Evolutionary conservation across 1,140 invertebrate genomes (phyloP).

Genomic region (Ostrea denselamellosa): DNA sequence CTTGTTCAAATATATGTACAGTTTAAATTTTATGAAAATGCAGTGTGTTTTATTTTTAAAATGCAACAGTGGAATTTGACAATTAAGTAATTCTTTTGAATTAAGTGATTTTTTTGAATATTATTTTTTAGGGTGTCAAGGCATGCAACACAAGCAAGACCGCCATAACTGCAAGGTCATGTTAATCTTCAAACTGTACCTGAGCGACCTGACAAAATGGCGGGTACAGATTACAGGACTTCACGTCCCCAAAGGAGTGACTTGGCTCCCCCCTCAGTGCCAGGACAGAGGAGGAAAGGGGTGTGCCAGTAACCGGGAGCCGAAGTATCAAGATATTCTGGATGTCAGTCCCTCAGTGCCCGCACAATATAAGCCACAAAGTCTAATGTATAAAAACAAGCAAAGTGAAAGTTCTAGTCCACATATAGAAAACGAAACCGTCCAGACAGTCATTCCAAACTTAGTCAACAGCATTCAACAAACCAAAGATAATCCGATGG

Average conservation of each 20-base stretch:
- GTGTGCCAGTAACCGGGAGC: too few species aligned
- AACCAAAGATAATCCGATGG: background rate
- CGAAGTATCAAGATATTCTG: background rate
- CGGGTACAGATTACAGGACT: conserved; percentile 68
- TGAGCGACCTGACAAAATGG: conserved; percentile 72
- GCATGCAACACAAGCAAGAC: conserved; percentile 72
- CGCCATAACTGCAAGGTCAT: conserved; percentile 72
- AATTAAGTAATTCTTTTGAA: too few species aligned
- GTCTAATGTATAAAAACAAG: background rate
- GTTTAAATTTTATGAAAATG: too few species aligned
- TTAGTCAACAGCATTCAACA: background rate
- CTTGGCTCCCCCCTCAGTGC: conserved; percentile 60
- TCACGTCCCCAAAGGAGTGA: conserved; percentile 62
- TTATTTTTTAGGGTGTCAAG: conserved; percentile 66
- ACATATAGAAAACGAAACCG: background rate
- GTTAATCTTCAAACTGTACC: conserved; percentile 70
- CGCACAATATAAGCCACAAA: background rate
- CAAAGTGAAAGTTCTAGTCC: background rate
- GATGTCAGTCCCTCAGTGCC: background rate
- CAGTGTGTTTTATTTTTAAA: too few species aligned
- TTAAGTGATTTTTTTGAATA: background rate
- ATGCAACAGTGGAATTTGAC: too few species aligned
- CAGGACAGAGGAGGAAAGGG: background rate
- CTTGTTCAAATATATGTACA: too few species aligned
- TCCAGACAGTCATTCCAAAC: background rate